Base-by-base conservation (phyloP, 2,888 invertebrate species). In the Xylophagus ater region DNA sequence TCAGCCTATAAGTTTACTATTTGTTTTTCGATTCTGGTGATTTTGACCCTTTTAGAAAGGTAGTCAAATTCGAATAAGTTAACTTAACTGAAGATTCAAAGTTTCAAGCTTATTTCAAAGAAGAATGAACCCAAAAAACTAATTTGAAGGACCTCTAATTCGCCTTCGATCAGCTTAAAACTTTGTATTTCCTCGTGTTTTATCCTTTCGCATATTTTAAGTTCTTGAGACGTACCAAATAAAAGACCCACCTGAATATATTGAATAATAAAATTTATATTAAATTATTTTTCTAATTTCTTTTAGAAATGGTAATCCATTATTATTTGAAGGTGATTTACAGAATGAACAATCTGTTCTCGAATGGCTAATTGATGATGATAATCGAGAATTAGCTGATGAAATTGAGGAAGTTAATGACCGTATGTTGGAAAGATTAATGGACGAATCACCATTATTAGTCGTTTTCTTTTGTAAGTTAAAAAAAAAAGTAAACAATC, bases 321-420 rank as follows among this genome's bases (percentile, higher is more conserved):
- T 88, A 23, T 65, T 89, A 6, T 89, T 83, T 55, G 88, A 88
- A 76, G 90, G 90, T 18, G 90, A 92, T 65, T 67, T 92, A 34
- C 88, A 88, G 65, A 90, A 90, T 56, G 89, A 90, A 65, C 84
- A 88, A 53, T 85, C 85, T 0, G 88, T 92, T 18, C 67, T 92
- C 37, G 90, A 92, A 63, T 92, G 92, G 92, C 68, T 92, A 3
- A 81, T 86, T 49, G 90, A 92, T 58, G 92, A 92, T 56, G 90
- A 92, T 48, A 92, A 90, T 59, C 74, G 92, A 10, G 92, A 92
- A 66, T 61, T 92, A 49, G 88, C 88, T 14, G 92, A 92, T 65
- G 90, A 92, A 69, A 92, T 92, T 50, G 92, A 92, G 66, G 83
- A 86, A 21, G 89, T 92, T 7, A 92, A 92, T 55, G 81, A 81